A percentile compares a stretch with the other conserved stretches of the same genome.
phyloP scores from a whole-genome alignment of 2,797 vertebrate species.

The Gambelia wislizenii region DNA sequence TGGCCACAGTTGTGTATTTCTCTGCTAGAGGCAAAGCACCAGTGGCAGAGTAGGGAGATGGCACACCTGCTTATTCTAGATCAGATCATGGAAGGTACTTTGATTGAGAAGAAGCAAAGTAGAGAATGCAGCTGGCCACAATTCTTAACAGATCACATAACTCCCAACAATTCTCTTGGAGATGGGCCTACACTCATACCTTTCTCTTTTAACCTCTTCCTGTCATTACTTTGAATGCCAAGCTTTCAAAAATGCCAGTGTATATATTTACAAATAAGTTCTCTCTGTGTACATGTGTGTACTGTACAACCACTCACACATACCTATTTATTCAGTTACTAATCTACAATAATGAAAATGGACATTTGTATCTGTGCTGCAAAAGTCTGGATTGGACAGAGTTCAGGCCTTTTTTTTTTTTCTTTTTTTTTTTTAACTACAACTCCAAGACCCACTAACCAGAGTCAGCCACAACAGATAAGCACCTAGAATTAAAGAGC shows the following conservation, averaged over 20 bases:
- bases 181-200: background rate
- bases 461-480: background rate
- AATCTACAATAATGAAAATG: background rate
- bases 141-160: background rate
- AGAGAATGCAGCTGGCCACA: background rate
- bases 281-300: too few species aligned
- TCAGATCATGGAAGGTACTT: background rate
- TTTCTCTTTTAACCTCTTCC: background rate
- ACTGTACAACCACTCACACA: too few species aligned
- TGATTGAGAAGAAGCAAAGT: background rate
- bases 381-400: background rate
- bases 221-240: background rate
- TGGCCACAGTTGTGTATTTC: too few species aligned
- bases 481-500: background rate
- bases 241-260: fast-evolving
- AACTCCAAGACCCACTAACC: background rate
- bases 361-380: background rate
- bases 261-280: background rate
- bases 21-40: background rate
- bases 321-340: background rate
- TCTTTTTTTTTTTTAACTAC: too few species aligned
- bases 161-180: too few species aligned
- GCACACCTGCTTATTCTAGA: background rate
- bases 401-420: background rate
- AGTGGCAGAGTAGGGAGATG: background rate